Percentiles rank a stretch among this genome's conserved stretches.
Evolutionary conservation across 2,113 vertebrate genomes (phyloP).

Genomic region (Mastomys coucha): DNA sequence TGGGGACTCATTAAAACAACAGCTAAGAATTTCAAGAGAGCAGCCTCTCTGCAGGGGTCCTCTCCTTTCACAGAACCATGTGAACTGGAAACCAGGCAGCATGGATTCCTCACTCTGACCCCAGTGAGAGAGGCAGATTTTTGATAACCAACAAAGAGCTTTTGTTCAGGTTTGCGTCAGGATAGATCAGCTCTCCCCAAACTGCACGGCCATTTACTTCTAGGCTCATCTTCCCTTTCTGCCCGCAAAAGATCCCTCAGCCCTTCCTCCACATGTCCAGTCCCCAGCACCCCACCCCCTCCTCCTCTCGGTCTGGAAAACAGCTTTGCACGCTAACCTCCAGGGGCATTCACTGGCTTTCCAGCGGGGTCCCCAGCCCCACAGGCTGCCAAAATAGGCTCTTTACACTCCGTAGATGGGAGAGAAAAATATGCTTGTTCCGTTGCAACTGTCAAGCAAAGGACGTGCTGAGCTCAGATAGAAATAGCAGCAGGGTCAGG

Average conservation of each 20-base stretch:
- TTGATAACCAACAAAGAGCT: slow-evolving; percentile 75
- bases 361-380: slow-evolving; percentile 82
- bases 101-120: slow-evolving; percentile 71
- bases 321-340: slow-evolving; percentile 82
- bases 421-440: slow-evolving; percentile 85
- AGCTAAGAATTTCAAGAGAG: slow-evolving; percentile 67
- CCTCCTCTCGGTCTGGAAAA: slow-evolving; percentile 77
- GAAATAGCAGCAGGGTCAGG: slow-evolving; percentile 88
- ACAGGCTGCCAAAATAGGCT: slow-evolving; percentile 83
- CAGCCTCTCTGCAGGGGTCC: slow-evolving; percentile 14
- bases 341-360: slow-evolving; percentile 79
- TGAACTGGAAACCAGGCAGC: slow-evolving; percentile 52
- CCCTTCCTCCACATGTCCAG: background rate
- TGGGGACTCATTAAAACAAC: slow-evolving; percentile 54
- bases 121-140: slow-evolving; percentile 58
- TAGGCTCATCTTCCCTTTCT: slow-evolving; percentile 68
- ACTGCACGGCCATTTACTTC: slow-evolving; percentile 31
- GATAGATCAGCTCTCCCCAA: slow-evolving; percentile 32
- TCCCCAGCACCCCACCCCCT: background rate
- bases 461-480: slow-evolving; percentile 87
- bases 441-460: slow-evolving; percentile 84
- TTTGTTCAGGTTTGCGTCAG: slow-evolving; percentile 71
- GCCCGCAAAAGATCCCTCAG: background rate
- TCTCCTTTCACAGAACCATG: slow-evolving; percentile 32
- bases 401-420: slow-evolving; percentile 83